These are phyloP conservation scores for Natator depressus DNA, from an alignment of 2,113 vertebrate species.

Conservation along the genomic window DNA sequence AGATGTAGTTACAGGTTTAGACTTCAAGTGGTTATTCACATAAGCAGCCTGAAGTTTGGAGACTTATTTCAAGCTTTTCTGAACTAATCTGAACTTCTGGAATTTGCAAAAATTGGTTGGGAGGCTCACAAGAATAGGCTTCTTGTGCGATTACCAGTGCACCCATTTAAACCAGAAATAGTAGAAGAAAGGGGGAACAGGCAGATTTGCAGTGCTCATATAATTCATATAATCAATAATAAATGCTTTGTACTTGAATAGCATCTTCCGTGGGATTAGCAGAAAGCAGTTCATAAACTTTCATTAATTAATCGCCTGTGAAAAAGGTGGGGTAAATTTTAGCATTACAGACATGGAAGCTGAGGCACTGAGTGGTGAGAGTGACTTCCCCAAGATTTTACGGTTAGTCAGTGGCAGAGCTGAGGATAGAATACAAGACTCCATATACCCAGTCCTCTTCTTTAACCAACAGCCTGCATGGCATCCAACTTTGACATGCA, in stretches of 20 bases:
- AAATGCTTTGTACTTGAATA: background rate
- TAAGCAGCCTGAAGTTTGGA: background rate
- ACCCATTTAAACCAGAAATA: conserved; percentile 36
- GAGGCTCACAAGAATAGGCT: conserved; percentile 9
- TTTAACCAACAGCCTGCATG: too few species aligned
- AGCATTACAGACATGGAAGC: background rate
- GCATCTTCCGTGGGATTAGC: background rate
- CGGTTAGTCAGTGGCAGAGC: background rate
- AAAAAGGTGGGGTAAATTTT: background rate
- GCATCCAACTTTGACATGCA: background rate
- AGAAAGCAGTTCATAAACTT: background rate
- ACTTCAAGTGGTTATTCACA: background rate
- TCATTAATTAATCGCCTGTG: background rate
- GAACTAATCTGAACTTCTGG: background rate
- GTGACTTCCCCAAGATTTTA: fast-evolving
- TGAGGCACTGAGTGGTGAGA: fast-evolving
- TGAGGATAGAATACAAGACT: fast-evolving
- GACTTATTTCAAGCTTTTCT: background rate
- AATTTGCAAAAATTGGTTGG: conserved; percentile 19
- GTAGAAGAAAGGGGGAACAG: background rate
- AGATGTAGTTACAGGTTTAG: background rate
- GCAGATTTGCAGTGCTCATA: background rate
- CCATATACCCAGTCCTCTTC: background rate
- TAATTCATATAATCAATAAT: conserved; percentile 18
- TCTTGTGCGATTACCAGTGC: conserved; percentile 20